Percentiles rank a stretch among this genome's conserved stretches.
Evolutionary conservation across 2,888 invertebrate genomes (phyloP).

Genomic region (Stenodera caucasica): DNA sequence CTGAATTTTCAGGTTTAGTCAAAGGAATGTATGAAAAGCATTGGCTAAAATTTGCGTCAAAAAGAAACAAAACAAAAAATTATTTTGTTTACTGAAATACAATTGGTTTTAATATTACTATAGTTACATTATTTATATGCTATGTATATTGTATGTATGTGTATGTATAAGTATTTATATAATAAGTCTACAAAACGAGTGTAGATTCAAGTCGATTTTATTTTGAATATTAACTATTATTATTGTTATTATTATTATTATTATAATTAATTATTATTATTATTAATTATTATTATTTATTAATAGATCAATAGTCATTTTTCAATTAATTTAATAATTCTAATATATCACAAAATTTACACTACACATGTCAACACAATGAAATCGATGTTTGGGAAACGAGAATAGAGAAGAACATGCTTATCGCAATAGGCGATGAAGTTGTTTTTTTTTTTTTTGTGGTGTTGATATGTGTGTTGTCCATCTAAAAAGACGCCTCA

Average conservation of each 20-base stretch:
- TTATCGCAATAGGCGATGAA: slow-evolving; percentile 21
- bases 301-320: slow-evolving; percentile 17
- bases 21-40: slow-evolving; percentile 25
- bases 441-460: slow-evolving; percentile 10
- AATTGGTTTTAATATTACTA: slow-evolving; percentile 17
- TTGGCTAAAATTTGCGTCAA: slow-evolving; percentile 10
- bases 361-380: slow-evolving; percentile 45
- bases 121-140: slow-evolving; percentile 13
- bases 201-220: slow-evolving; percentile 30
- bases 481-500: slow-evolving; percentile 73
- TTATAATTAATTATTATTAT: slow-evolving; percentile 28
- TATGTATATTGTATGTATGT: too few relatives aligned
- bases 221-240: too few relatives aligned
- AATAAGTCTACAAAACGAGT: slow-evolving; percentile 25
- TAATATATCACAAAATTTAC: slow-evolving; percentile 47
- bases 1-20: not conserved
- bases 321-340: slow-evolving; percentile 33
- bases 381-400: slow-evolving; percentile 43
- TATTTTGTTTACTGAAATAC: not conserved
- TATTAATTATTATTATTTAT: slow-evolving; percentile 28
- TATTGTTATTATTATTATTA: not conserved
- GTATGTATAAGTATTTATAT: not conserved
- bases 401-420: slow-evolving; percentile 24
- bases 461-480: slow-evolving; percentile 29
- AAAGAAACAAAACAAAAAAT: slow-evolving; percentile 5